Conservation (phyloP, 2,888 invertebrate genomes). For the Pogonocherus hispidulus region DNA sequence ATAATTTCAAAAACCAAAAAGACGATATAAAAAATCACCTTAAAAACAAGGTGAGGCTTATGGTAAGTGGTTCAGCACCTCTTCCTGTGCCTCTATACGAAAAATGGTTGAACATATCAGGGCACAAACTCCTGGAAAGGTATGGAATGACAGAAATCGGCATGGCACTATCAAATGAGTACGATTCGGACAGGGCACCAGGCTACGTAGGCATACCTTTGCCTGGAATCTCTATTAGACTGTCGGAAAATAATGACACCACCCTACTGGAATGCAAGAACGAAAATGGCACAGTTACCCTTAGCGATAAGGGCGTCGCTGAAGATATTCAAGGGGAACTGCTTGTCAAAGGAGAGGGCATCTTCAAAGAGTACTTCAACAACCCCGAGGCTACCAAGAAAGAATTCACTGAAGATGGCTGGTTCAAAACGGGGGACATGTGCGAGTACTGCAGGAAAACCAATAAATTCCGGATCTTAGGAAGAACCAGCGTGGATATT, state of each 20-base stretch:
- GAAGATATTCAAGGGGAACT: constrained; percentile 72
- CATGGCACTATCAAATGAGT: constrained; percentile 87
- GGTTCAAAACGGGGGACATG: constrained; percentile 92
- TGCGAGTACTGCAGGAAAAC: constrained; percentile 73
- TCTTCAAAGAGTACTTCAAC: constrained; percentile 85
- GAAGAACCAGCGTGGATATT: constrained; percentile 86
- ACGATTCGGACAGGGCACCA: constrained; percentile 72
- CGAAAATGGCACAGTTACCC: constrained; percentile 46
- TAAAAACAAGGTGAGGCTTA: constrained; percentile 68
- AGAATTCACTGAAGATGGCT: constrained; percentile 84
- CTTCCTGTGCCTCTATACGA: constrained; percentile 80
- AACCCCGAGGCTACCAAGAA: constrained; percentile 77
- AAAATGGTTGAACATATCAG: constrained; percentile 86
- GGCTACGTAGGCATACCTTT: constrained; percentile 85
- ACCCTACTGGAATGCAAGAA: constrained; percentile 62
- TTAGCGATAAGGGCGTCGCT: constrained; percentile 28
- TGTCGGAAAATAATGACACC: constrained; percentile 66
- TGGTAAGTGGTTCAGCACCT: constrained; percentile 83
- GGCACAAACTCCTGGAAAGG: constrained; percentile 72
- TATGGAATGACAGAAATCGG: constrained; percentile 91
- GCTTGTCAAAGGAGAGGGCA: constrained; percentile 75
- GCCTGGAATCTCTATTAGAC: constrained; percentile 76
- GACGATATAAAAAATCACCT: constrained; percentile 74
- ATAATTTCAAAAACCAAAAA: constrained; percentile 72
- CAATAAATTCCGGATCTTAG: constrained; percentile 81